phyloP scores from a whole-genome alignment of 2,113 vertebrate species.

The Glaucomys volans region DNA sequence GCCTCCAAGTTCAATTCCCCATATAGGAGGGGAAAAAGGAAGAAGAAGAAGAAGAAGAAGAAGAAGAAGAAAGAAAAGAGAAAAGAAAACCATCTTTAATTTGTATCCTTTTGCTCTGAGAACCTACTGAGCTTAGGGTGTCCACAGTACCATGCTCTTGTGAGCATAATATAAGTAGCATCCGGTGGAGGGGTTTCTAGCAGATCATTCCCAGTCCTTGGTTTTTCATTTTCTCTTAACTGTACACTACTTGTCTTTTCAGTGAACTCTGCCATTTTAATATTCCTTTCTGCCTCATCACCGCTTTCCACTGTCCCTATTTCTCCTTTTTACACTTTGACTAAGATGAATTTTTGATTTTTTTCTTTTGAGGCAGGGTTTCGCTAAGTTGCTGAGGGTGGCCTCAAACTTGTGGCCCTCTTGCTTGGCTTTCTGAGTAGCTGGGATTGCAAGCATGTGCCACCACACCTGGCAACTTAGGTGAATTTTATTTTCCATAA shows the following conservation, averaged over 20 bases:
- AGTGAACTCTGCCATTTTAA: not conserved
- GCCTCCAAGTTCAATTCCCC: too few species aligned
- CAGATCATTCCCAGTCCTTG: not conserved
- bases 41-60: too few species aligned
- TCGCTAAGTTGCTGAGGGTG: not conserved
- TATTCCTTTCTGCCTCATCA: not conserved
- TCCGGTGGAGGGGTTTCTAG: not conserved
- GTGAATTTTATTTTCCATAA: not conserved
- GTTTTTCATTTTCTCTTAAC: not conserved
- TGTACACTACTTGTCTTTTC: not conserved
- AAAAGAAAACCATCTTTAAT: not conserved
- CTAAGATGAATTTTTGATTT: not conserved
- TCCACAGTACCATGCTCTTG: not conserved
- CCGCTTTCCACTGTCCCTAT: not conserved
- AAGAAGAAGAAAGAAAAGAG: too few species aligned
- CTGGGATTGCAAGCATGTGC: not conserved
- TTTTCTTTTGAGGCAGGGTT: not conserved
- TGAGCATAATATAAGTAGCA: not conserved
- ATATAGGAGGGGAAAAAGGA: too few species aligned
- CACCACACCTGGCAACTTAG: too few species aligned
- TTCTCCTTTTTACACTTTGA: constrained; percentile 20
- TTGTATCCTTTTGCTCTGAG: not conserved
- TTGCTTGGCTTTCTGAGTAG: not conserved
- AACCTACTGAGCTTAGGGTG: not conserved
- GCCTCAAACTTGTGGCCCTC: not conserved